A percentile compares a stretch with the other conserved stretches of the same genome.
Evolutionary conservation across 1,140 invertebrate species (phyloP).

Genomic region (Pseudoatta argentina): DNA sequence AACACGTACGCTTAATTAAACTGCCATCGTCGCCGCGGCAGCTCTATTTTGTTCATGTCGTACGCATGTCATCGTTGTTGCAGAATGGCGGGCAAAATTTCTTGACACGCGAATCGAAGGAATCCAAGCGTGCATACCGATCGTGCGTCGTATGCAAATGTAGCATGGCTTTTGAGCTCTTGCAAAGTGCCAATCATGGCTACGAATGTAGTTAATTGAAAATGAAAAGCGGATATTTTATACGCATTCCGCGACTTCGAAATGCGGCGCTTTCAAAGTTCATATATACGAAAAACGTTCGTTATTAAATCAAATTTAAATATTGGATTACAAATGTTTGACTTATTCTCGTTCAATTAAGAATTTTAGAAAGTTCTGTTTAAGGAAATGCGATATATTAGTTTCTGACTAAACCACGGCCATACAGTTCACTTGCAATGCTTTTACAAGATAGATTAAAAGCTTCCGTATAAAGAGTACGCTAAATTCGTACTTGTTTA

Average conservation of each 20-base stretch:
- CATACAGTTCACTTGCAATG: background rate
- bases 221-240: constrained; percentile 51
- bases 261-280: background rate
- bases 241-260: constrained; percentile 4
- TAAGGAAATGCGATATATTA: constrained; percentile 24
- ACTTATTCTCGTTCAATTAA: background rate
- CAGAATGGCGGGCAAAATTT: constrained; percentile 47
- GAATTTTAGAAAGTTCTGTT: constrained; percentile 9
- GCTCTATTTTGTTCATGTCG: constrained; percentile 38
- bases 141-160: constrained; percentile 56
- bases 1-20: constrained; percentile 75
- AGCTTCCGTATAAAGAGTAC: constrained; percentile 58
- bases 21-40: constrained; percentile 41
- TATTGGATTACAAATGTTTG: constrained; percentile 22
- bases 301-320: constrained; percentile 21
- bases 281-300: constrained; percentile 12
- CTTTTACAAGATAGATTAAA: constrained; percentile 60
- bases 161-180: constrained; percentile 39
- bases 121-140: constrained; percentile 28
- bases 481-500: constrained; percentile 69
- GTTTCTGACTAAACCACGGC: background rate
- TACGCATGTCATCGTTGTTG: constrained; percentile 5
- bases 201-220: constrained; percentile 47
- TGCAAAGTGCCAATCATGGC: constrained; percentile 45
- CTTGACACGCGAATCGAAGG: constrained; percentile 61